phyloP scores from a whole-genome alignment of 2,888 invertebrate species.

The Sylvicola cinctus region DNA sequence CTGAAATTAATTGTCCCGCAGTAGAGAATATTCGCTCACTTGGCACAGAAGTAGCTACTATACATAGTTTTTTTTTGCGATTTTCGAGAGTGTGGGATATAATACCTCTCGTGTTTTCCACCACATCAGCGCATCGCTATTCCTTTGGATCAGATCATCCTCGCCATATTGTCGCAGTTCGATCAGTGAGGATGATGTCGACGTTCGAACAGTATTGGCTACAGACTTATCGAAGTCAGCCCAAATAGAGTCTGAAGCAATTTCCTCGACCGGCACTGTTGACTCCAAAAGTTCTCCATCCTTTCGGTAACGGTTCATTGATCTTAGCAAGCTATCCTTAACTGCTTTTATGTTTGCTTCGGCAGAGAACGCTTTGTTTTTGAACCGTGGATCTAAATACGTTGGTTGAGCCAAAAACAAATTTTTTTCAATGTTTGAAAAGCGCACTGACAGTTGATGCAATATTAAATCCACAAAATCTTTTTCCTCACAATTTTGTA shows the following conservation, averaged over 20 bases:
- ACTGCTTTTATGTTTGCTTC: not conserved
- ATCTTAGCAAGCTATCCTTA: not conserved
- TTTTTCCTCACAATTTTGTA: too few relatives aligned
- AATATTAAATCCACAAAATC: too few relatives aligned
- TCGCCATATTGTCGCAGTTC: not conserved
- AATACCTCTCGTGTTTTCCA: slow-evolving; percentile 1
- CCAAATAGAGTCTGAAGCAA: not conserved
- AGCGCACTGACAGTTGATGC: too few relatives aligned
- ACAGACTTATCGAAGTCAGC: not conserved
- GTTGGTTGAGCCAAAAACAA: not conserved
- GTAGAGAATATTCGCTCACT: slow-evolving; percentile 4
- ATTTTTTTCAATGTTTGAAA: too few relatives aligned
- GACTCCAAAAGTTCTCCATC: too few relatives aligned
- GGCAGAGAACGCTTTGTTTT: not conserved
- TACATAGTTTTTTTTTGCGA: slow-evolving; percentile 1
- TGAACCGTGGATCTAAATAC: not conserved
- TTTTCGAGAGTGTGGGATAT: not conserved
- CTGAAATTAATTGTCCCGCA: slow-evolving; percentile 3
- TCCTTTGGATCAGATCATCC: not conserved
- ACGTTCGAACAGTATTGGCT: not conserved
- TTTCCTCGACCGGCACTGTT: not conserved
- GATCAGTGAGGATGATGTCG: not conserved
- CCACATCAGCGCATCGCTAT: slow-evolving; percentile 3
- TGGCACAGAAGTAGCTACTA: slow-evolving; percentile 2
- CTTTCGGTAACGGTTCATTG: too few relatives aligned